Base-by-base conservation (phyloP, 2,797 vertebrate genomes). In the Spondyliosoma cantharus region DNA sequence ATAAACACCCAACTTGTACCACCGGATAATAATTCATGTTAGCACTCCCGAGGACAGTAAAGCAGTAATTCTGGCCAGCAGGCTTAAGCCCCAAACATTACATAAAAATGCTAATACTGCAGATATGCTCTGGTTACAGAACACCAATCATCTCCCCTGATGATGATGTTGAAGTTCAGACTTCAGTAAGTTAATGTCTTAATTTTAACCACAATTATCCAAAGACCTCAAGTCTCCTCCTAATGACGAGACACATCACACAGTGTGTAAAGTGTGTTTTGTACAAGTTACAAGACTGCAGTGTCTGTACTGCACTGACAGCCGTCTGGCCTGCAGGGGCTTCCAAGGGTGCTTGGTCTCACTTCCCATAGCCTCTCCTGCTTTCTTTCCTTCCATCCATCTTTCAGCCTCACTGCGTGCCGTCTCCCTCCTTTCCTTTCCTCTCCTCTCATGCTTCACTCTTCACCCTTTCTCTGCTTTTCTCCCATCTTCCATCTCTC, bases 31-130 rank as follows among this genome's bases (percentile, higher is more conserved):
- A 84, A 88, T 78, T 90, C 81, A 83, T 85, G 77, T 87, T 87
- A 71, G 76, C 81, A 78, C 83, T 83, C 65, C 49, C 0, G 61
- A 77, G 78, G 67, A 87, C 58, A 83, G 63, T 74, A 74, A 89
- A 86, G 84, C 59, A 20, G 60, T 67, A 70, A 81, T 74, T 57
- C 66, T 45, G 74, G 80, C 86, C 86, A 82, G 74, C 68, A 78
- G 82, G 65, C 71, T 77, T 42, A 62, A 62, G 45, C 60, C 65
- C 60, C 52, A 79, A 85, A 85, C 17, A 22, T 80, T 71, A 67
- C 27, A 88, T 87, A 78, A 86, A 90, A 87, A 89, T 88, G 83
- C 84, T 86, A 87, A 87, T 86, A 68, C 37, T 27, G 48, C 67
- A 56, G 68, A 67, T 63, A 69, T 49, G n/a, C 54, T 76, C 37